Conservation (phyloP, 2,888 invertebrate species). For the Hyppa rectilinea region DNA sequence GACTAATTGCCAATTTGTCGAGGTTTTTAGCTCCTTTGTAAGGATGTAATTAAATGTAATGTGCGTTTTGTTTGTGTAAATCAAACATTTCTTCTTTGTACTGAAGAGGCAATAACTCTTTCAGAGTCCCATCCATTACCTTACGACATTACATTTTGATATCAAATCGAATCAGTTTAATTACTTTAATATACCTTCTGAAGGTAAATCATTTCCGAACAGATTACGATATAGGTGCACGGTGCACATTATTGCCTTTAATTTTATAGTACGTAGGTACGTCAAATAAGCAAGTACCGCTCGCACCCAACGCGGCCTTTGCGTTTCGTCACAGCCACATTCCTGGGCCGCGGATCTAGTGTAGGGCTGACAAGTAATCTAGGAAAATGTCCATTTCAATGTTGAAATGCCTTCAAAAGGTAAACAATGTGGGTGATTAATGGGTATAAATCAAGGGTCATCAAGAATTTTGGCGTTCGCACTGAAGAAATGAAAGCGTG, state of each 20-base stretch:
- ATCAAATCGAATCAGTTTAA: slow-evolving; percentile 56
- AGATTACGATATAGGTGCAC: slow-evolving; percentile 60
- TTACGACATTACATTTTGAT: slow-evolving; percentile 41
- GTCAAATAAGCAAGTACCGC: slow-evolving; percentile 60
- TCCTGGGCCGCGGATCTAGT: slow-evolving; percentile 65
- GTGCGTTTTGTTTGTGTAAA: too few species aligned
- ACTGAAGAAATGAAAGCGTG: neutral
- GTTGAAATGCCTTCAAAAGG: slow-evolving; percentile 46
- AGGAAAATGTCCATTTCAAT: slow-evolving; percentile 43
- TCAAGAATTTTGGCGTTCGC: slow-evolving; percentile 44
- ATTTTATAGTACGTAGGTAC: slow-evolving; percentile 62
- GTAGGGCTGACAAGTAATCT: slow-evolving; percentile 62
- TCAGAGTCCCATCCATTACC: slow-evolving; percentile 2
- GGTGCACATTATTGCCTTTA: slow-evolving; percentile 63
- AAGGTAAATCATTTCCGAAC: slow-evolving; percentile 58
- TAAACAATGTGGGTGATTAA: slow-evolving; percentile 57
- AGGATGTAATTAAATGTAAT: too few species aligned
- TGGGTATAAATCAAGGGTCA: slow-evolving; percentile 39
- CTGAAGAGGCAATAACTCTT: neutral
- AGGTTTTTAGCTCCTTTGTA: too few species aligned
- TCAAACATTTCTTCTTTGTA: too few species aligned
- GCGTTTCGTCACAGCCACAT: slow-evolving; percentile 79
- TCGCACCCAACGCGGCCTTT: slow-evolving; percentile 71
- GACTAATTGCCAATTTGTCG: too few species aligned
- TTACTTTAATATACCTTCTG: slow-evolving; percentile 48